Percentiles rank a stretch among this genome's conserved stretches.
Conservation (phyloP, 2,797 vertebrate genomes). For the Pseudotriccus pelzelni region DNA sequence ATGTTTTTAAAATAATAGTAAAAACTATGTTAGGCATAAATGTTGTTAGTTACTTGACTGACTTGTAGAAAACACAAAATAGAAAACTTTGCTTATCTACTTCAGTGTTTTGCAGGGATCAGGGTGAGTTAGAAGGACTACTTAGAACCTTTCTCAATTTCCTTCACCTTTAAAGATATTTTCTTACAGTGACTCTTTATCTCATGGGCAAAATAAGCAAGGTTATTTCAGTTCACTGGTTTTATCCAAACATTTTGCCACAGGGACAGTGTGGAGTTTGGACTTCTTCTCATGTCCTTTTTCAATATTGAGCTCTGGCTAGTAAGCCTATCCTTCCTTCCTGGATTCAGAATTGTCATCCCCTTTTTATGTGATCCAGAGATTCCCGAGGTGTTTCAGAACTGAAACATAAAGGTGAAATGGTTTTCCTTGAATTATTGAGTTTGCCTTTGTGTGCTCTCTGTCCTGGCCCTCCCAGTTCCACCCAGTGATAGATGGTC, state of each 20-base stretch:
- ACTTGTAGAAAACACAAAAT: background rate
- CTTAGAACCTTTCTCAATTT: background rate
- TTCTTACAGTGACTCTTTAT: background rate
- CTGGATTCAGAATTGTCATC: background rate
- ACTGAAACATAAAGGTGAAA: background rate
- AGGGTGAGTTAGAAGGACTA: background rate
- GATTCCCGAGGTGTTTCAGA: background rate
- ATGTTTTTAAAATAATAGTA: background rate
- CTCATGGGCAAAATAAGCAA: background rate
- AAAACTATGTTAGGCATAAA: background rate
- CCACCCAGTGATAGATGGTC: rapidly evolving
- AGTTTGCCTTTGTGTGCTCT: background rate
- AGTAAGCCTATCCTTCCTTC: background rate
- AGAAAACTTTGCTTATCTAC: background rate
- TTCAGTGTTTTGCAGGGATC: background rate
- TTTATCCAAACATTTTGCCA: background rate
- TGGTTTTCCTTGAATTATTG: background rate
- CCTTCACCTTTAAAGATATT: background rate
- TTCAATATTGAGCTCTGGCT: background rate
- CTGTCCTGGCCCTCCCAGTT: background rate
- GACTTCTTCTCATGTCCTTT: background rate
- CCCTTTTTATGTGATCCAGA: background rate
- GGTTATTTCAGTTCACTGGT: background rate
- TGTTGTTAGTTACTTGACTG: background rate
- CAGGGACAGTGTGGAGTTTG: background rate